These are phyloP conservation scores for Chiloscyllium plagiosum DNA, from an alignment of 2,113 vertebrate genomes.

Conservation along the genomic window DNA sequence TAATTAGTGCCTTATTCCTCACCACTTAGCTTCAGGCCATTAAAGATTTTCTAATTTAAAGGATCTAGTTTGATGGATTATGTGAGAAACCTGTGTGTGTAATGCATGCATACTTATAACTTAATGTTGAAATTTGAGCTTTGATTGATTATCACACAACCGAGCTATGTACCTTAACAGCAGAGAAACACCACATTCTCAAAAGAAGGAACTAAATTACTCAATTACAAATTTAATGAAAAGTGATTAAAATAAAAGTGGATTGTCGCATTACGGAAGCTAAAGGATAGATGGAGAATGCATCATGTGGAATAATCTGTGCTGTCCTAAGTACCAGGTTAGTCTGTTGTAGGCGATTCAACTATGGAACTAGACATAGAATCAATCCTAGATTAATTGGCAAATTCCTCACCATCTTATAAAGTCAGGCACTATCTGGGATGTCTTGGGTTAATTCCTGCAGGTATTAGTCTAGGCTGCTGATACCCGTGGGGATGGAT, in stretches of 20 bases:
- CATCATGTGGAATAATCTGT: not conserved
- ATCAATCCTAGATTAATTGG: not conserved
- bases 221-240: constrained; percentile 7
- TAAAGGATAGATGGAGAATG: not conserved
- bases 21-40: not conserved
- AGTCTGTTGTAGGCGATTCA: not conserved
- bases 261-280: not conserved
- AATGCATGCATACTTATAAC: constrained; percentile 11
- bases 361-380: not conserved
- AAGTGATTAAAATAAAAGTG: not conserved
- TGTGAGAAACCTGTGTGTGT: not conserved
- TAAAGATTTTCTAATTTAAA: constrained; percentile 29
- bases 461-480: too few species aligned
- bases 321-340: not conserved
- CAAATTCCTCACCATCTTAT: too few species aligned
- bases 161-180: not conserved
- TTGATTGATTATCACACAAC: not conserved
- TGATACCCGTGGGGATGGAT: too few species aligned
- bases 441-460: too few species aligned
- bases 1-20: constrained; percentile 15
- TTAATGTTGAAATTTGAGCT: not conserved
- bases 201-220: not conserved
- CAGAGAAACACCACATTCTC: too few species aligned
- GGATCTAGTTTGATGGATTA: constrained; percentile 27
- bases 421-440: too few species aligned